Evolutionary conservation across 2,888 invertebrate species (phyloP).

Genomic region (Acleris emargana): DNA sequence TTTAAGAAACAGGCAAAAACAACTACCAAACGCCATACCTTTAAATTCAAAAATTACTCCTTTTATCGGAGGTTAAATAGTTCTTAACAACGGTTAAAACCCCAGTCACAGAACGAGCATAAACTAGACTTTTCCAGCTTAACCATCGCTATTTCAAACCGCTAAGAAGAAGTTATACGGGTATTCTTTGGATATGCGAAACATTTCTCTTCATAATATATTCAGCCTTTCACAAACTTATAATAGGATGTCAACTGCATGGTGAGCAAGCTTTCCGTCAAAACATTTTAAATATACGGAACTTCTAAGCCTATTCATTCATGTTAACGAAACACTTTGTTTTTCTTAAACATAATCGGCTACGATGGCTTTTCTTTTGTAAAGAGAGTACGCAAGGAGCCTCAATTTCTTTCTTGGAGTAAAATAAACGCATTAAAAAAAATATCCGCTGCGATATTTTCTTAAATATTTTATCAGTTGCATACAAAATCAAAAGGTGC

Average conservation of each 20-base stretch:
- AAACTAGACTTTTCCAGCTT: slow-evolving; percentile 6
- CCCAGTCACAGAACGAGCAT: background rate
- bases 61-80: too few species aligned
- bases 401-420: too few species aligned
- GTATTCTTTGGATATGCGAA: background rate
- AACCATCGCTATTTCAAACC: slow-evolving; percentile 4
- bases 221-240: slow-evolving; percentile 22
- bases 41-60: too few species aligned
- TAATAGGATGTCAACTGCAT: slow-evolving; percentile 18
- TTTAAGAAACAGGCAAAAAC: too few species aligned
- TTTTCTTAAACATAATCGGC: background rate
- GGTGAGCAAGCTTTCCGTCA: slow-evolving; percentile 13
- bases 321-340: slow-evolving; percentile 17
- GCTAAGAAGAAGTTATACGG: slow-evolving; percentile 6
- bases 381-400: too few species aligned
- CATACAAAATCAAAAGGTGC: too few species aligned
- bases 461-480: too few species aligned
- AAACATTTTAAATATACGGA: slow-evolving; percentile 6
- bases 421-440: background rate
- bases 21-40: too few species aligned
- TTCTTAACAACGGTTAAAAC: too few species aligned
- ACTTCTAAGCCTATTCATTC: slow-evolving; percentile 11
- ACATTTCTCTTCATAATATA: slow-evolving; percentile 14
- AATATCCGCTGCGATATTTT: background rate
- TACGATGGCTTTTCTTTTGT: too few species aligned